Base-by-base conservation (phyloP, 2,888 invertebrate species). In the Agriopis aurantiaria region DNA sequence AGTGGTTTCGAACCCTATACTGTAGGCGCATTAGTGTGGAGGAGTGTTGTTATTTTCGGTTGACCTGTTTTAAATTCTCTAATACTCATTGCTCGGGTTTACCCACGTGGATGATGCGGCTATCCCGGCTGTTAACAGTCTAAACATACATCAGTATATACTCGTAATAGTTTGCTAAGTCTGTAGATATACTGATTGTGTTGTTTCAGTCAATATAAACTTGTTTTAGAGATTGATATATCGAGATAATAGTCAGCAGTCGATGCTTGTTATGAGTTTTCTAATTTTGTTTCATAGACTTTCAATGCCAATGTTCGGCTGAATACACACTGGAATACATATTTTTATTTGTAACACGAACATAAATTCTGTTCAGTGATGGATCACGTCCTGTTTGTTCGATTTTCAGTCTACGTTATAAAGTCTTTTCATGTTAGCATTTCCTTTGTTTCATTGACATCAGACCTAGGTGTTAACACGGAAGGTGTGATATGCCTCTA, bases 41-140 rank as follows among this genome's bases (percentile, higher is more conserved):
- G 68, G 53, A 59, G 45, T 57, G n/a, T n/a, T 72, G 74, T 79
- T 82, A 83, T 84, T 82, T 80, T 79, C 70, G 77, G 76, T 77
- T 82, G 80, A 82, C 80, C 80, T 77, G 73, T 33, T 77, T 82
- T 82, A 69, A 75, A 77, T 77, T 77, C 66, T 71, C 65, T 69
- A 69, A 65, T 71, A 70, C 55, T 69, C 69, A 76, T 59, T 76
- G 65, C 61, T 62, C 55, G 53, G 40, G n/a, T 52, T 46, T 62
- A 76, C 75, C 79, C 77, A 75, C 79, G 77, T 72, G 66, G 61
- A 70, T 69, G 59, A 68, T 67, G 67, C 61, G 65, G 59, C 57
- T 33, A 53, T 65, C 45, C 45, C 7, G 17, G 11, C 57, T 57
- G 11, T 45, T 57, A 45, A 40, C 57, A 45, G 40, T 23, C 41